Percentiles rank a stretch among this genome's conserved stretches.
Conservation (phyloP, 2,113 vertebrate genomes). For the Rostratula benghalensis region DNA sequence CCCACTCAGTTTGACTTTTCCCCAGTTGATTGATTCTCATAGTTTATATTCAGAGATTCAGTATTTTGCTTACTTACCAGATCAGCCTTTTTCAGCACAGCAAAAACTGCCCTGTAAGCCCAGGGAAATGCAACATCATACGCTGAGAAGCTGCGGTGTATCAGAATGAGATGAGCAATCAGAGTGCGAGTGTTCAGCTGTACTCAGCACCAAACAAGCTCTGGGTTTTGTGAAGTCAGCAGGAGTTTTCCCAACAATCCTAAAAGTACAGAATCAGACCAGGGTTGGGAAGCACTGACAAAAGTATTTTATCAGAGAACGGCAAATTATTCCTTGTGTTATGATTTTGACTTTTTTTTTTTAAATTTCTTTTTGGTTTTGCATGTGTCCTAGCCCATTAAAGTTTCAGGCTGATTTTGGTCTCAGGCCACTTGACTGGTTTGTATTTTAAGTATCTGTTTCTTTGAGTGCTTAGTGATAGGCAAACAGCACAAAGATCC, state of each 20-base stretch:
- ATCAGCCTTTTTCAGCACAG: background rate
- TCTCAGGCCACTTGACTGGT: background rate
- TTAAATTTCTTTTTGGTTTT: too few relatives aligned
- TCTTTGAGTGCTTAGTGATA: background rate
- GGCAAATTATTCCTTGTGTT: background rate
- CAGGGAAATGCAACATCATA: background rate
- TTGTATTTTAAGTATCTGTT: background rate
- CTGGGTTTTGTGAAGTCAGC: conserved; percentile 20
- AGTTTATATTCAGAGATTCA: background rate
- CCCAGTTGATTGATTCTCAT: background rate
- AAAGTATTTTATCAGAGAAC: background rate
- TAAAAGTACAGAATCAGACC: background rate
- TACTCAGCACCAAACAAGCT: background rate
- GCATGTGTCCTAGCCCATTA: background rate
- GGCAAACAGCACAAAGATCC: background rate
- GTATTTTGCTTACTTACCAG: background rate
- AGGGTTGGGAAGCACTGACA: background rate
- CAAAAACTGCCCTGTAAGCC: background rate
- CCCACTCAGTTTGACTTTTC: conserved; percentile 19
- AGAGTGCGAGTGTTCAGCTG: background rate
- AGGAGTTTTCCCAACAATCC: background rate
- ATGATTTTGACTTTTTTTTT: background rate
- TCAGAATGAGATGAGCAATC: background rate
- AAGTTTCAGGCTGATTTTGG: background rate
- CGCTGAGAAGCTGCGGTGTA: background rate